Percentiles rank a stretch among this genome's conserved stretches.
Evolutionary conservation across 2,113 vertebrate species (phyloP).

Genomic region (Urocynchramus pylzowi): DNA sequence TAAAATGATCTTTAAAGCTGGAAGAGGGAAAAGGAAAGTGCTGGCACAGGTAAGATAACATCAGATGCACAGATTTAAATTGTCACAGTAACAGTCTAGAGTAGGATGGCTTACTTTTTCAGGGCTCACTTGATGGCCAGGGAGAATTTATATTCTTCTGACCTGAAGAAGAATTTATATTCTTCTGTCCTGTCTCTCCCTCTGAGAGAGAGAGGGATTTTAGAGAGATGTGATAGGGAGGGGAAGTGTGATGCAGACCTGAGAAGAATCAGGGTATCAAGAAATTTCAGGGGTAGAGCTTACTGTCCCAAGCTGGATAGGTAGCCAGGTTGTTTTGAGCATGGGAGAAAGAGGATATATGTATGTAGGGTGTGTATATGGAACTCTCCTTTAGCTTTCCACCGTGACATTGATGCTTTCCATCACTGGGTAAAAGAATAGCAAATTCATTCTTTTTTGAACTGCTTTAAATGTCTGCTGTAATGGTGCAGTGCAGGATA

Average conservation of each 20-base stretch:
- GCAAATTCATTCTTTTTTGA: background rate
- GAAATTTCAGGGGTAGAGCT: background rate
- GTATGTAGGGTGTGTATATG: background rate
- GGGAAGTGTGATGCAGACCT: too few species aligned
- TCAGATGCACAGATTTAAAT: background rate
- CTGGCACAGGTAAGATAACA: background rate
- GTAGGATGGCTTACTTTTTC: background rate
- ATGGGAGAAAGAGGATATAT: background rate
- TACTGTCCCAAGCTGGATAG: background rate
- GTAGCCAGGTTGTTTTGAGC: rapidly evolving
- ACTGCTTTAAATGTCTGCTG: background rate
- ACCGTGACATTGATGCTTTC: background rate
- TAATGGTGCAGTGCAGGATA: background rate
- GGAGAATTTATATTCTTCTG: background rate
- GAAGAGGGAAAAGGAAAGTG: slow-evolving; percentile 2
- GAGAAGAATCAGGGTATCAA: background rate
- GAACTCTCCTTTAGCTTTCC: background rate
- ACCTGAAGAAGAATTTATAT: background rate
- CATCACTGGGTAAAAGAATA: background rate
- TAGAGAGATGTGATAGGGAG: background rate
- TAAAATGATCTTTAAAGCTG: background rate
- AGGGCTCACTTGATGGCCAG: background rate
- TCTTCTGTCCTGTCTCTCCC: background rate
- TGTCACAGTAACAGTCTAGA: background rate
- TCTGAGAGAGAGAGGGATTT: background rate